Conservation (phyloP, 1,140 invertebrate species). For the Leptinotarsa undecemlineata region DNA sequence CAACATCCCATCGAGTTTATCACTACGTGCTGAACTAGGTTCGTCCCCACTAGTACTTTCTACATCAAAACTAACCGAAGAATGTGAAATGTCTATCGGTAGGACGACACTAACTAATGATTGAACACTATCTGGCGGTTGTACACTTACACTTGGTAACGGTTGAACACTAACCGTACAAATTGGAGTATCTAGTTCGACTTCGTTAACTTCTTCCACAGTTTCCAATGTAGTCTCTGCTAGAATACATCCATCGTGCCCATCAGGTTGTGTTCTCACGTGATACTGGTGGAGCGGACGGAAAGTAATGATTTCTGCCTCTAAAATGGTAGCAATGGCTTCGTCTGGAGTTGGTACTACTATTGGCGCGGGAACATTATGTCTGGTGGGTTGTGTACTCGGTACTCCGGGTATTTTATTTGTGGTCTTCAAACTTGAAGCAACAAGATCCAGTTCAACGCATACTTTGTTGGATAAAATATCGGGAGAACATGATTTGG, state of each 20-base stretch:
- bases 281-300: constrained; percentile 7
- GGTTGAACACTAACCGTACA: neutral
- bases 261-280: constrained; percentile 46
- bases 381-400: neutral
- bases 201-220: constrained; percentile 27
- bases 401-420: neutral
- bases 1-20: constrained; percentile 51
- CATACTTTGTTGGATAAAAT: constrained; percentile 48
- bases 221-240: constrained; percentile 9
- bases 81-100: neutral
- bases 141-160: neutral
- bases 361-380: neutral
- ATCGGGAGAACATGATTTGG: constrained; percentile 44
- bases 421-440: constrained; percentile 36
- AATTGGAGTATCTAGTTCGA: neutral
- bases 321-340: constrained; percentile 34
- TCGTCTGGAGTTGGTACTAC: constrained; percentile 30
- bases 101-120: too few species aligned
- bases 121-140: neutral
- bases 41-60: neutral
- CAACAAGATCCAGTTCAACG: constrained; percentile 49
- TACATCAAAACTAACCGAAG: neutral
- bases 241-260: constrained; percentile 39
- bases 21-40: constrained; percentile 19
- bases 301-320: constrained; percentile 19